A percentile compares a stretch with the other conserved stretches of the same genome.
These are phyloP conservation scores for Drosophila melanosoma DNA, from an alignment of 2,888 invertebrate species.

Conservation along the genomic window DNA sequence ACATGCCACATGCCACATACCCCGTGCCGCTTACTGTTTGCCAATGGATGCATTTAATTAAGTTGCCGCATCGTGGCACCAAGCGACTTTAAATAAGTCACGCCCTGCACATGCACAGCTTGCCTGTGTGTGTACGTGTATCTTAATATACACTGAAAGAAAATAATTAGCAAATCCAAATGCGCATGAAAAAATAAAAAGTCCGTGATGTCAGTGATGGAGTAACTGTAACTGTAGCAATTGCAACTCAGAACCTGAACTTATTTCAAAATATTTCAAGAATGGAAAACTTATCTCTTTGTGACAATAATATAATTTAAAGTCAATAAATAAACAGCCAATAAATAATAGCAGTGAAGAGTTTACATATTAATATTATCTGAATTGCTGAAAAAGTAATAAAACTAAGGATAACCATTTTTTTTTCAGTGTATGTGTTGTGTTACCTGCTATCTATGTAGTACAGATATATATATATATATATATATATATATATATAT, in stretches of 20 bases:
- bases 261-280: not conserved
- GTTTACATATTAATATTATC: not conserved
- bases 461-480: no score
- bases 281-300: not conserved
- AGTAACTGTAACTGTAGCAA: not conserved
- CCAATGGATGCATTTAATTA: conserved; percentile 59
- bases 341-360: not conserved
- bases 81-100: conserved; percentile 48
- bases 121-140: conserved; percentile 5
- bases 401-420: not conserved
- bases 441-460: not conserved
- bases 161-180: not conserved
- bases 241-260: not conserved
- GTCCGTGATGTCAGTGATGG: no score
- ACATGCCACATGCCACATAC: conserved; percentile 11
- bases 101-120: conserved; percentile 13
- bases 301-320: not conserved
- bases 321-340: not conserved
- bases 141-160: conserved; percentile 1
- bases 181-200: not conserved
- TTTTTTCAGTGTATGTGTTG: not conserved
- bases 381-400: not conserved
- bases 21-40: conserved; percentile 1
- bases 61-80: conserved; percentile 43
- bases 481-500: no score